Percentiles rank a stretch among this genome's conserved stretches.
Conservation (phyloP, 2,797 vertebrate species). For the Coluber constrictor region DNA sequence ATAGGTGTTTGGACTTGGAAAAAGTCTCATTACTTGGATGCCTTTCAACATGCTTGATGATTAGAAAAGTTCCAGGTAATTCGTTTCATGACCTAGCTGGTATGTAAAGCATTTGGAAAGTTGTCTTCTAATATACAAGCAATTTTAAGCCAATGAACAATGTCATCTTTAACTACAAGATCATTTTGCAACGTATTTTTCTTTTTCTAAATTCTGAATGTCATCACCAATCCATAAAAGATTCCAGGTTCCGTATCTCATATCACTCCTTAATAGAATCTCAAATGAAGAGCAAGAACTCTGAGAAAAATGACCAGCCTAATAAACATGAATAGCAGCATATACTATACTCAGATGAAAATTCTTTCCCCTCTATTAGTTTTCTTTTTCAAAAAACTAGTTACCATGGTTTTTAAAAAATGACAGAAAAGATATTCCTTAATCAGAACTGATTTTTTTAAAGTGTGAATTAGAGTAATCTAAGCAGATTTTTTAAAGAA, state of each 20-base stretch:
- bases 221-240: background rate
- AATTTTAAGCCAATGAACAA: background rate
- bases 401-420: background rate
- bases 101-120: conserved; percentile 32
- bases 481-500: conserved; percentile 3
- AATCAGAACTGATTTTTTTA: background rate
- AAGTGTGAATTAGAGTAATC: background rate
- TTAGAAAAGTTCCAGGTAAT: background rate
- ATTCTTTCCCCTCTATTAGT: background rate
- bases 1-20: background rate
- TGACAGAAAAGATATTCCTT: background rate
- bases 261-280: background rate
- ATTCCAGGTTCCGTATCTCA: background rate
- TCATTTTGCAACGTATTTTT: background rate
- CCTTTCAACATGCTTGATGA: background rate
- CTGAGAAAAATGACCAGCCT: background rate
- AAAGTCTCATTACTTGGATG: background rate
- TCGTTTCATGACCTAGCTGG: conserved; percentile 10
- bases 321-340: background rate
- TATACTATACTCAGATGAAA: background rate
- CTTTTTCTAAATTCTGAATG: background rate
- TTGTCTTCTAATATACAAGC: background rate
- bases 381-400: background rate
- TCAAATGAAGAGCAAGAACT: background rate
- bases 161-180: background rate